A percentile compares a stretch with the other conserved stretches of the same genome.
phyloP scores from a whole-genome alignment of 2,888 invertebrate genomes.

The Minunthozetes semirufus region DNA sequence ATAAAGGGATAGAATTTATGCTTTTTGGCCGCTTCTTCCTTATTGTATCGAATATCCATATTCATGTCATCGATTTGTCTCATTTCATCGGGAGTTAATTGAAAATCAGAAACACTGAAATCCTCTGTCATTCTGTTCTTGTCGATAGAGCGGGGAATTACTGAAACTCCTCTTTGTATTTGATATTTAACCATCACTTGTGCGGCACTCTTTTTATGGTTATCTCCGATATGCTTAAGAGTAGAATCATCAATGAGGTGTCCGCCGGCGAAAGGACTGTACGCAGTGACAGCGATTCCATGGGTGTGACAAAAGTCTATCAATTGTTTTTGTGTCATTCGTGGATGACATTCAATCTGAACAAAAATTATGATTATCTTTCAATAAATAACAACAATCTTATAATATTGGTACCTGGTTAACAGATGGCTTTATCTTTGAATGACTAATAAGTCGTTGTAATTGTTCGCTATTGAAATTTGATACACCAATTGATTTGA shows the following conservation, averaged over 20 bases:
- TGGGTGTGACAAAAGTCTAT: slow-evolving; percentile 59
- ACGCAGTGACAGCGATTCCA: slow-evolving; percentile 64
- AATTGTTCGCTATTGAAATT: slow-evolving; percentile 73
- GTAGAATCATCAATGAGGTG: slow-evolving; percentile 61
- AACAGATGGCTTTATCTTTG: slow-evolving; percentile 44
- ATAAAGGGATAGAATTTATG: background rate
- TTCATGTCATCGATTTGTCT: slow-evolving; percentile 53
- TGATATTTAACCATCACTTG: slow-evolving; percentile 61
- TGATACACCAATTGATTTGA: slow-evolving; percentile 68
- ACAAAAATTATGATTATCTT: slow-evolving; percentile 48
- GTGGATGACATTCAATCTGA: slow-evolving; percentile 69
- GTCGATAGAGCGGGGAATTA: slow-evolving; percentile 76
- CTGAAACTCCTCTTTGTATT: slow-evolving; percentile 62
- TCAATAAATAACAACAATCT: too few relatives aligned
- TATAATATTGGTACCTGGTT: too few relatives aligned
- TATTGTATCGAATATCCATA: background rate
- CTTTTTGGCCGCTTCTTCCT: slow-evolving; percentile 1
- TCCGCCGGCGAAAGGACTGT: slow-evolving; percentile 58
- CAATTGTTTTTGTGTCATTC: slow-evolving; percentile 57
- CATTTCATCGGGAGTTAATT: slow-evolving; percentile 62
- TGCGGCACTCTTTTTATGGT: slow-evolving; percentile 60
- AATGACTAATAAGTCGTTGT: slow-evolving; percentile 57
- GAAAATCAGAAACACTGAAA: slow-evolving; percentile 65
- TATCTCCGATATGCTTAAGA: slow-evolving; percentile 58
- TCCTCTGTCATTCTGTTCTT: slow-evolving; percentile 65